Percentiles rank a stretch among this genome's conserved stretches.
Evolutionary conservation across 2,888 invertebrate species (phyloP).

Genomic region (Pandemis corylana): DNA sequence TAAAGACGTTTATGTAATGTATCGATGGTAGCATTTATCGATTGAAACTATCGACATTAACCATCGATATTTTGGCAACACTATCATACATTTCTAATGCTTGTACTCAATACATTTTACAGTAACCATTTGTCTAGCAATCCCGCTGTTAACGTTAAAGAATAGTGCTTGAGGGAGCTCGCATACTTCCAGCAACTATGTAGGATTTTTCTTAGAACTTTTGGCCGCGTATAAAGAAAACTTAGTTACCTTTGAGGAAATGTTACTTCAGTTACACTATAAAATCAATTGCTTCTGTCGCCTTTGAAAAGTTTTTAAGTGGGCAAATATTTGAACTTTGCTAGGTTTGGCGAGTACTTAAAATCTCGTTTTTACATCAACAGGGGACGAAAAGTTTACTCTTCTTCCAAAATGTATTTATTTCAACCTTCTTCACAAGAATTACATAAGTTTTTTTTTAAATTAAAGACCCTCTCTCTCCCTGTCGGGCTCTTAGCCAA

Average conservation of each 20-base stretch:
- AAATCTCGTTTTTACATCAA: too few relatives aligned
- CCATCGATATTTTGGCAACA: too few relatives aligned
- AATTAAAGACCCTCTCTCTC: too few relatives aligned
- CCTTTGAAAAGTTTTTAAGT: not conserved
- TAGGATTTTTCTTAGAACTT: not conserved
- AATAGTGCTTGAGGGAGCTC: constrained; percentile 11
- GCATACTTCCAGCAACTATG: constrained; percentile 3
- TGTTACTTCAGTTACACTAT: not conserved
- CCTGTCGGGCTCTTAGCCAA: too few relatives aligned
- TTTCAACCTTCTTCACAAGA: too few relatives aligned
- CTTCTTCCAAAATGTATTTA: too few relatives aligned
- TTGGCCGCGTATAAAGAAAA: not conserved
- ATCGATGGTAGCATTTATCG: too few relatives aligned
- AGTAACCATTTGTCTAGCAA: constrained; percentile 11
- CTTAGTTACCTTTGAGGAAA: not conserved
- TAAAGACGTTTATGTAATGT: too few relatives aligned
- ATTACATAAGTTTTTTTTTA: too few relatives aligned
- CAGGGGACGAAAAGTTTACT: too few relatives aligned
- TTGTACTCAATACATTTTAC: constrained; percentile 12
- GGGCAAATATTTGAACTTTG: not conserved
- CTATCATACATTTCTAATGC: not conserved
- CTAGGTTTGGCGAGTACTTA: not conserved
- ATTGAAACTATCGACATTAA: too few relatives aligned
- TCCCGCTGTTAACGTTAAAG: constrained; percentile 6
- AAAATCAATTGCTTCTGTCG: not conserved